phyloP scores from a whole-genome alignment of 2,888 invertebrate species.

The Ophioninae sp. region DNA sequence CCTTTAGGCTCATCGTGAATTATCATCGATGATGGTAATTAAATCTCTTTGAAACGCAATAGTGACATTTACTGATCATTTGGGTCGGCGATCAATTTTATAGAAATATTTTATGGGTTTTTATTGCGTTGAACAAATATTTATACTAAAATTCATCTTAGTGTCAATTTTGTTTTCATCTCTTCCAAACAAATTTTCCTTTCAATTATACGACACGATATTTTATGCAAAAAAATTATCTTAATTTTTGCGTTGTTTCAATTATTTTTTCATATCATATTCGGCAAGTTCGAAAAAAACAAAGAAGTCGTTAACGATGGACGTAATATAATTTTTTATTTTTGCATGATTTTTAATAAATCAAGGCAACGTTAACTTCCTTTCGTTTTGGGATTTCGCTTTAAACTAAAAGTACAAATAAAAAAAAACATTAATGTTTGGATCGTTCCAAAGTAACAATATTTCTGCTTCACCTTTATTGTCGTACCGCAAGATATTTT shows the following conservation, averaged over 20 bases:
- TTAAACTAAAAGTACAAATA: not conserved
- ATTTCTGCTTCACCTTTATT: too few species aligned
- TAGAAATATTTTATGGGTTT: not conserved
- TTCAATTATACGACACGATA: too few species aligned
- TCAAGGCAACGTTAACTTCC: too few species aligned
- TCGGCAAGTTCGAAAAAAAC: not conserved
- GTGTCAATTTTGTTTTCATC: too few species aligned
- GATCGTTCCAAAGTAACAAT: too few species aligned
- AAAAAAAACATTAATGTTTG: too few species aligned
- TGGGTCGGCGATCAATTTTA: not conserved
- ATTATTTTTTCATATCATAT: not conserved
- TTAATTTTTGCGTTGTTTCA: not conserved
- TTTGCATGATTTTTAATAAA: too few species aligned
- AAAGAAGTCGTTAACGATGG: not conserved
- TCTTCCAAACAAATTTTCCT: too few species aligned
- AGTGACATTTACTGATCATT: not conserved
- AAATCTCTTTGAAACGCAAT: slow-evolving; percentile 52
- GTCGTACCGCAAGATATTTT: too few species aligned
- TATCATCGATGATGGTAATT: slow-evolving; percentile 68
- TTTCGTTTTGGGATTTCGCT: not conserved
- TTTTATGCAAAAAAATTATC: not conserved
- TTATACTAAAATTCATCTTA: too few species aligned
- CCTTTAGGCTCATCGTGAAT: slow-evolving; percentile 66
- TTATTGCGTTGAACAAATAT: too few species aligned
- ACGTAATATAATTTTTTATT: too few species aligned